Evolutionary conservation across 2,888 invertebrate species (phyloP).

Genomic region (Cephus rjabovi): DNA sequence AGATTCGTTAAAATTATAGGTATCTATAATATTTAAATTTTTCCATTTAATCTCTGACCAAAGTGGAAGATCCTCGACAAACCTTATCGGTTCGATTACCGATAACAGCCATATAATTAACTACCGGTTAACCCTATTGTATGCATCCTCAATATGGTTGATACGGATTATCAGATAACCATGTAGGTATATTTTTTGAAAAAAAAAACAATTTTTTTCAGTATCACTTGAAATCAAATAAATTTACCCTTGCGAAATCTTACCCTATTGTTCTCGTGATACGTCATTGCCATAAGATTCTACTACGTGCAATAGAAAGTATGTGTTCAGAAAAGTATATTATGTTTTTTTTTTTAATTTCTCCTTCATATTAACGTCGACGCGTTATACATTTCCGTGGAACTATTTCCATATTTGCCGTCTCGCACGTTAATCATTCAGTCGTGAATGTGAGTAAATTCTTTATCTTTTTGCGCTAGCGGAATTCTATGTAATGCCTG

Average conservation of each 20-base stretch:
- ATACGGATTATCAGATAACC: too few relatives aligned
- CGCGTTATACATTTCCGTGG: neutral
- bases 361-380: neutral
- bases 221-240: neutral
- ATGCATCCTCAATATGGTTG: neutral
- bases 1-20: neutral
- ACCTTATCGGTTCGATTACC: neutral
- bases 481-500: neutral
- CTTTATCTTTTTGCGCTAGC: neutral
- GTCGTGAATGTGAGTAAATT: neutral
- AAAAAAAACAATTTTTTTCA: too few relatives aligned
- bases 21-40: neutral
- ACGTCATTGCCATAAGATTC: neutral
- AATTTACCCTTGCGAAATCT: neutral
- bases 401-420: neutral
- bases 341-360: neutral
- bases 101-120: neutral
- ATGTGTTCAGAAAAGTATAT: neutral
- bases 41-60: neutral
- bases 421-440: neutral
- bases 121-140: neutral
- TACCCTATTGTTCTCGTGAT: neutral
- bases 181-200: too few relatives aligned
- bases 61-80: neutral
- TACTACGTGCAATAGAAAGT: neutral